Conservation (phyloP, 2,797 vertebrate species). For the Pelobates cultripes region DNA sequence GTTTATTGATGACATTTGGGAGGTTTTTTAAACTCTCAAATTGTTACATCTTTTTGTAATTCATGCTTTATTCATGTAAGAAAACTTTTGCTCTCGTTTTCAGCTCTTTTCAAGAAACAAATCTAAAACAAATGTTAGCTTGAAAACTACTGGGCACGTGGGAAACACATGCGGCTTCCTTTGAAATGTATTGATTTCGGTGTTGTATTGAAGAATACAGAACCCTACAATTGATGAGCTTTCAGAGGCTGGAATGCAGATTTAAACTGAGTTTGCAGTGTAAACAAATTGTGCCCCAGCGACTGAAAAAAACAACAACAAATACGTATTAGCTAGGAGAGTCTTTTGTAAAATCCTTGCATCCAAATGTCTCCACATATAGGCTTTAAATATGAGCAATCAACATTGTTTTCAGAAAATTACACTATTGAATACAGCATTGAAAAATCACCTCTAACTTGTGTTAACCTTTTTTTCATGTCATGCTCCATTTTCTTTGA, state of each 20-base stretch:
- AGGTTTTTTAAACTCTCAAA: not conserved
- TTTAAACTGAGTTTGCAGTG: not conserved
- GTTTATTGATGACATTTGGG: not conserved
- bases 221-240: slow-evolving; percentile 42
- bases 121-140: slow-evolving; percentile 11
- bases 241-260: slow-evolving; percentile 30
- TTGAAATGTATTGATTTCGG: slow-evolving; percentile 53
- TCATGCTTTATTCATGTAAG: slow-evolving; percentile 3
- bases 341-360: no score
- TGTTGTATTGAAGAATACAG: slow-evolving; percentile 49
- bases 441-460: no score
- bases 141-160: slow-evolving; percentile 17
- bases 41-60: not conserved
- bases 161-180: slow-evolving; percentile 48
- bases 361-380: no score
- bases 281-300: not conserved
- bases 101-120: slow-evolving; percentile 22
- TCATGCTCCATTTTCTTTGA: no score
- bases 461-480: no score
- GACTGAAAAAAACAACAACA: not conserved
- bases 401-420: no score
- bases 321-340: no score
- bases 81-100: slow-evolving; percentile 15
- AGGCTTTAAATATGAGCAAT: no score
- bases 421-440: no score